phyloP scores from a whole-genome alignment of 2,113 vertebrate species.

The Sceloporus undulatus region DNA sequence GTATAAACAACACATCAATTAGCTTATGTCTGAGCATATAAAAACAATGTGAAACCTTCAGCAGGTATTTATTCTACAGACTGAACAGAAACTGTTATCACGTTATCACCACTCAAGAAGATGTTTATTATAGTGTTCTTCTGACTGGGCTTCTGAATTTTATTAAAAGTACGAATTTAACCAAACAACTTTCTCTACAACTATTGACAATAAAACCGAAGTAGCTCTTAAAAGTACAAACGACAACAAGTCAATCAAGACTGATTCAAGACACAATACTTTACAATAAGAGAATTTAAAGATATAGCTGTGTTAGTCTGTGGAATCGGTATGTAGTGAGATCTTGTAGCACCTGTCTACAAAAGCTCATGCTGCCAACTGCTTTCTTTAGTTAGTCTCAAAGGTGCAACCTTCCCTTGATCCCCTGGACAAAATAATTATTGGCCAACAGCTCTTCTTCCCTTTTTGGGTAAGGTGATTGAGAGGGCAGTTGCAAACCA shows the following conservation, averaged over 20 bases:
- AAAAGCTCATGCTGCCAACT: no score
- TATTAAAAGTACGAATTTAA: background rate
- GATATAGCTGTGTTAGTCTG: no score
- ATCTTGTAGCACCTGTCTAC: no score
- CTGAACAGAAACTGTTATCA: background rate
- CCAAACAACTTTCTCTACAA: background rate
- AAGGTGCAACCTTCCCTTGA: no score
- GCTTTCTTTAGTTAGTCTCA: no score
- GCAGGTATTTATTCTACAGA: background rate
- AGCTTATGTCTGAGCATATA: background rate
- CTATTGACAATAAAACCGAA: background rate
- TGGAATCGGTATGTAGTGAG: no score
- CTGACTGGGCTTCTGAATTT: background rate
- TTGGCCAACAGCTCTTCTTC: no score
- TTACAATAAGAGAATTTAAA: no score
- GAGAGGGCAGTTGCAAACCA: no score
- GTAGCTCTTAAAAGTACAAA: background rate
- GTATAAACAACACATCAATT: background rate
- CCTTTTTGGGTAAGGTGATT: no score
- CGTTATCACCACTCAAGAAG: background rate
- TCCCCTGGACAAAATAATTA: no score
- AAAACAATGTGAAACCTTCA: background rate
- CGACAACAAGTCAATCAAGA: background rate
- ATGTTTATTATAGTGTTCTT: background rate
- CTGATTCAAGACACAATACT: background rate